Evolutionary conservation across 2,797 vertebrate genomes (phyloP).

Genomic region (Adrianichthys oophorus): DNA sequence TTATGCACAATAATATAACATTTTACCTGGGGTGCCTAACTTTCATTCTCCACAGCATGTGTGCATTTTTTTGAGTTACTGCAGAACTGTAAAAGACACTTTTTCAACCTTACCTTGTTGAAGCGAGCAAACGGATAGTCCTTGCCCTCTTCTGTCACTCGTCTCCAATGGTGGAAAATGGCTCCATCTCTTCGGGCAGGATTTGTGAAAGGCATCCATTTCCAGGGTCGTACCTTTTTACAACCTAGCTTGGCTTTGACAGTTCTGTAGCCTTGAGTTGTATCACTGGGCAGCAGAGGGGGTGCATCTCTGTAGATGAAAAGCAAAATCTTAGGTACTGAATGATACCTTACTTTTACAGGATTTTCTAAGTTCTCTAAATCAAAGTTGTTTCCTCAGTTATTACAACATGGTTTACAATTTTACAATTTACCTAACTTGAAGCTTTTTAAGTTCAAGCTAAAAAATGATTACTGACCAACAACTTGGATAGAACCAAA

Average conservation of each 20-base stretch:
- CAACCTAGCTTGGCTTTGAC: constrained; percentile 98
- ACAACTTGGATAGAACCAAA: too few relatives aligned
- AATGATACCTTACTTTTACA: background rate
- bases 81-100: background rate
- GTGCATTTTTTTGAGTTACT: background rate
- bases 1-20: too few relatives aligned
- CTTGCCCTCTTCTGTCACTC: constrained; percentile 95
- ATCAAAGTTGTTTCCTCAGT: too few relatives aligned
- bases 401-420: too few relatives aligned
- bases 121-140: constrained; percentile 98
- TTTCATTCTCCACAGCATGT: too few relatives aligned
- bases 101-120: constrained; percentile 84
- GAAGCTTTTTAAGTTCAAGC: too few relatives aligned
- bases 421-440: too few relatives aligned
- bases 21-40: too few relatives aligned
- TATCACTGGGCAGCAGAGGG: constrained; percentile 94
- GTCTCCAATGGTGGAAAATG: constrained; percentile 98
- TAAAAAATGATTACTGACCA: too few relatives aligned
- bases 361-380: background rate
- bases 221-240: constrained; percentile 98
- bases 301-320: constrained; percentile 87
- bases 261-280: constrained; percentile 96
- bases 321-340: constrained; percentile 2
- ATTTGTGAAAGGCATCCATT: constrained; percentile 99
- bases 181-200: constrained; percentile 96